phyloP scores from a whole-genome alignment of 2,797 vertebrate genomes.

The Sebastes ruberrimus region DNA sequence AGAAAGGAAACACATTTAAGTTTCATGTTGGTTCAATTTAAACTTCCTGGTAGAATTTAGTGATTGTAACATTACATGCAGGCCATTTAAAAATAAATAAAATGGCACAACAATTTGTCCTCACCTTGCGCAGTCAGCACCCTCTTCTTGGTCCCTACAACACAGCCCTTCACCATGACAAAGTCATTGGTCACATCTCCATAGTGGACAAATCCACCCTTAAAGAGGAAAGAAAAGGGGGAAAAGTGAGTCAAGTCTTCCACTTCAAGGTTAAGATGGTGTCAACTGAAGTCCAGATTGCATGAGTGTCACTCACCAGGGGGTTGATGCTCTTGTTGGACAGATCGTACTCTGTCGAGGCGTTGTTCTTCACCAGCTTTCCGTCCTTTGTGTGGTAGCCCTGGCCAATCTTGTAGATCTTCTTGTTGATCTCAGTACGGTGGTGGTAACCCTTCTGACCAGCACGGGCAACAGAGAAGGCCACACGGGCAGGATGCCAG shows the following conservation, averaged over 20 bases:
- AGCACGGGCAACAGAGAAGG: constrained; percentile 95
- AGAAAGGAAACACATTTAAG: constrained; percentile 84
- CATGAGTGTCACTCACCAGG: constrained; percentile 81
- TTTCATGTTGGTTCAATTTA: background rate
- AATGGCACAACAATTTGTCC: background rate
- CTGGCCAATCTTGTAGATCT: constrained; percentile 97
- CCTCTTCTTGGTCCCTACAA: constrained; percentile 96
- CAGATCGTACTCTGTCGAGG: constrained; percentile 94
- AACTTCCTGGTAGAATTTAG: background rate
- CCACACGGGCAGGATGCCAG: constrained; percentile 96
- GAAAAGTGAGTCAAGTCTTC: background rate
- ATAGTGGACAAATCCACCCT: constrained; percentile 98
- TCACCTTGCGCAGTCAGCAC: constrained; percentile 98
- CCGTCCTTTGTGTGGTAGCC: constrained; percentile 96
- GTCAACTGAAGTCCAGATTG: accelerated
- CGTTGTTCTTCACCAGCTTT: constrained; percentile 94
- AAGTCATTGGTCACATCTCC: constrained; percentile 98
- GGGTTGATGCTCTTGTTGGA: constrained; percentile 99
- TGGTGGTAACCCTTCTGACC: constrained; percentile 98
- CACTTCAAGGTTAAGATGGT: accelerated
- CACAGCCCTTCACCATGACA: constrained; percentile 96
- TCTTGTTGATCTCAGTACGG: constrained; percentile 97
- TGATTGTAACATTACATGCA: too few relatives aligned
- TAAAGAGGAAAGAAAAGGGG: background rate
- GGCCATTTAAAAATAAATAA: background rate